These are phyloP conservation scores for Margaritifera margaritifera DNA, from an alignment of 2,888 invertebrate species.

Conservation along the genomic window DNA sequence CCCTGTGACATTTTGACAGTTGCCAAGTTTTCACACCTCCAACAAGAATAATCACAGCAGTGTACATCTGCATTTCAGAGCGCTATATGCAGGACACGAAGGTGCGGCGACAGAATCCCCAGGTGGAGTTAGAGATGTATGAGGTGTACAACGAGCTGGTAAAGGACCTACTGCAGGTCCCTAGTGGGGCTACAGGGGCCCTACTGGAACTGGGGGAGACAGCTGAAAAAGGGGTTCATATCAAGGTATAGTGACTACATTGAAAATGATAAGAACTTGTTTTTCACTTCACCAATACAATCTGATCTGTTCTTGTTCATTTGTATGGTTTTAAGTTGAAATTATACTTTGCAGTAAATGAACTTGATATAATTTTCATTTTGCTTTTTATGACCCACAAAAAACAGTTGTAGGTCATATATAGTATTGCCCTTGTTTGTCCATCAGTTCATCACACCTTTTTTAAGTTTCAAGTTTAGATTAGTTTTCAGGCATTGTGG, in stretches of 20 bases:
- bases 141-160: slow-evolving; percentile 68
- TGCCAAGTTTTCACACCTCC: no score
- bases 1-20: no score
- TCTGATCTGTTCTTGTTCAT: not conserved
- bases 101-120: slow-evolving; percentile 47
- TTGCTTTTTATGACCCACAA: no score
- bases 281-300: not conserved
- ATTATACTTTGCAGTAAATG: not conserved
- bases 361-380: not conserved
- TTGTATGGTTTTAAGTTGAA: not conserved
- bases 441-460: no score
- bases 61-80: slow-evolving; percentile 31
- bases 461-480: no score
- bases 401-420: no score
- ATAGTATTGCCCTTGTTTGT: no score
- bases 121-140: slow-evolving; percentile 60
- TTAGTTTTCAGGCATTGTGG: no score
- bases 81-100: slow-evolving; percentile 50
- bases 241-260: no score
- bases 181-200: slow-evolving; percentile 34
- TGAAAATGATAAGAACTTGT: no score
- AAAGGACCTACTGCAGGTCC: slow-evolving; percentile 61
- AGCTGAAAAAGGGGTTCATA: slow-evolving; percentile 59
- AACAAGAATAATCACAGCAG: no score
- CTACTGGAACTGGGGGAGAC: slow-evolving; percentile 59